phyloP scores from a whole-genome alignment of 2,797 vertebrate genomes.

The Potorous gilbertii region DNA sequence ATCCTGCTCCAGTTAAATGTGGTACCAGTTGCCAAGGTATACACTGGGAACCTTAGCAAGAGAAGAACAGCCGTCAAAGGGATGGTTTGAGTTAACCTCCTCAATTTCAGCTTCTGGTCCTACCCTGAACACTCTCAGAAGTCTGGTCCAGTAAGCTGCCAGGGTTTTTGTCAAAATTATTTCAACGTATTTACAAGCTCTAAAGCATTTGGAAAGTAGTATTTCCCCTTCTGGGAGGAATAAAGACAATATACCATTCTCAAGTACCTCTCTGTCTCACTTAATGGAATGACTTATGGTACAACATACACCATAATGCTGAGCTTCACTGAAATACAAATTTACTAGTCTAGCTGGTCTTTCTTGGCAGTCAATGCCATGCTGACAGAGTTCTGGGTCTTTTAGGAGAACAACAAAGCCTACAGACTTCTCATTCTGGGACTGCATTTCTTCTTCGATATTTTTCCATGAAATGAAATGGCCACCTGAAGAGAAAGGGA shows the following conservation, averaged over 20 bases:
- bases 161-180: conserved; percentile 73
- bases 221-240: conserved; percentile 69
- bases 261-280: not conserved
- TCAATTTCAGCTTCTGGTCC: conserved; percentile 66
- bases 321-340: conserved; percentile 71
- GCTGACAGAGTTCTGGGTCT: conserved; percentile 41
- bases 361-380: conserved; percentile 63
- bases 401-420: conserved; percentile 70
- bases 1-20: conserved; percentile 25
- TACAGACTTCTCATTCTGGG: conserved; percentile 44
- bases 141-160: conserved; percentile 68
- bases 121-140: conserved; percentile 63
- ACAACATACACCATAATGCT: conserved; percentile 65
- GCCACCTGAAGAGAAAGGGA: not conserved
- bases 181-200: conserved; percentile 73
- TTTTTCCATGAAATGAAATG: not conserved
- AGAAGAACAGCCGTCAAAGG: not conserved
- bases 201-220: not conserved
- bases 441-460: conserved; percentile 3
- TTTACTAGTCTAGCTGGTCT: conserved; percentile 42
- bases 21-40: not conserved
- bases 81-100: conserved; percentile 35
- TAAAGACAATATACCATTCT: conserved; percentile 75
- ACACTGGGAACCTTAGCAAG: not conserved
- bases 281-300: conserved; percentile 1